Percentiles rank a stretch among this genome's conserved stretches.
These are phyloP conservation scores for Nemurella pictetii DNA, from an alignment of 2,888 invertebrate genomes.

Conservation along the genomic window DNA sequence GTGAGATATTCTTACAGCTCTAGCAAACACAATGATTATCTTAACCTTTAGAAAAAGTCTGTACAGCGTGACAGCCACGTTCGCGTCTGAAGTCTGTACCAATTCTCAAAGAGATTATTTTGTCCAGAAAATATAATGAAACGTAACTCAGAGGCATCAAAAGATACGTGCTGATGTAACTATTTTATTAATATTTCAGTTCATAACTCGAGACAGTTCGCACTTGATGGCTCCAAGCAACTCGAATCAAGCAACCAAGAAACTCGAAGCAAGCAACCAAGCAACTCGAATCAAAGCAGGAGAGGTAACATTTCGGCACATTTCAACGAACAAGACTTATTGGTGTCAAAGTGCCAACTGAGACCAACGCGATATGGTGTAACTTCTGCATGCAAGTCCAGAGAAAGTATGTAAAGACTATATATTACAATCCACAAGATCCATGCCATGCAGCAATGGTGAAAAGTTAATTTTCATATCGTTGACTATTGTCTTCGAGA, in stretches of 20 bases:
- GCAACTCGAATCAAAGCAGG: neutral
- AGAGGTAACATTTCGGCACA: neutral
- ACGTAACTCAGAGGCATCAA: too few relatives aligned
- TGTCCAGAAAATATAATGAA: too few relatives aligned
- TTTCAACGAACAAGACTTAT: neutral
- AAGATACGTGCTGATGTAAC: too few relatives aligned
- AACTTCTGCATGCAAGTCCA: neutral
- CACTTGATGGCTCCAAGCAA: too few relatives aligned
- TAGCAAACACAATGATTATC: neutral
- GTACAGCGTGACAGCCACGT: too few relatives aligned
- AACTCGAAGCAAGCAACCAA: too few relatives aligned
- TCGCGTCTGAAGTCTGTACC: too few relatives aligned
- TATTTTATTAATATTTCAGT: too few relatives aligned
- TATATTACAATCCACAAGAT: neutral
- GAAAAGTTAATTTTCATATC: constrained; percentile 26
- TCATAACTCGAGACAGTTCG: too few relatives aligned
- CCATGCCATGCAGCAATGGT: neutral
- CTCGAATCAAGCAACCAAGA: too few relatives aligned
- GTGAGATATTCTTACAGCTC: neutral
- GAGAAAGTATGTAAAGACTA: neutral
- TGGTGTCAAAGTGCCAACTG: neutral
- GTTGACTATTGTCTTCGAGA: constrained; percentile 16
- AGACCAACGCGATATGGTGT: neutral
- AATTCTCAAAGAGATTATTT: too few relatives aligned
- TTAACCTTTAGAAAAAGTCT: neutral